These are phyloP conservation scores for Cheracebus regulus DNA, from an alignment of 2,797 vertebrate species.

Conservation along the genomic window DNA sequence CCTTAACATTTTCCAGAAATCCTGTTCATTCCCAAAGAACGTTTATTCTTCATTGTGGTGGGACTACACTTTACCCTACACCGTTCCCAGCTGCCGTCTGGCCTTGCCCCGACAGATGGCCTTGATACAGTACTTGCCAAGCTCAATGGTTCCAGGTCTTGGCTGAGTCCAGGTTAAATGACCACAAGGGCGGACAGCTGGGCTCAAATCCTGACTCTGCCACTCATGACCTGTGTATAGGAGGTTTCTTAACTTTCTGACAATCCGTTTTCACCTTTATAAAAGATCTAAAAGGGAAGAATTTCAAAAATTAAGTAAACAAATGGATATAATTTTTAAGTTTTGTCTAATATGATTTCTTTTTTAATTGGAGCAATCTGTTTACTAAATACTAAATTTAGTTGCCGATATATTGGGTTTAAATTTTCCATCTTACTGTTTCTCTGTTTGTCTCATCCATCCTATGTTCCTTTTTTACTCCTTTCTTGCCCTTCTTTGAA, in stretches of 20 bases:
- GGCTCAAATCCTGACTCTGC: neutral
- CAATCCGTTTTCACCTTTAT: neutral
- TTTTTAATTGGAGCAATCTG: neutral
- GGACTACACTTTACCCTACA: too few relatives aligned
- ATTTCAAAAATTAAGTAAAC: neutral
- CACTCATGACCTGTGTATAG: too few relatives aligned
- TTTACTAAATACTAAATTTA: neutral
- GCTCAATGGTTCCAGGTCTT: neutral
- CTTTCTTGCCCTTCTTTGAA: neutral
- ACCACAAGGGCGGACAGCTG: accelerated
- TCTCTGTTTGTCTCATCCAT: neutral
- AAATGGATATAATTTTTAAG: neutral
- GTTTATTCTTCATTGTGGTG: neutral
- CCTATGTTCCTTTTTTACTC: neutral
- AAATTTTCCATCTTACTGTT: neutral
- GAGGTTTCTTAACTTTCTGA: neutral
- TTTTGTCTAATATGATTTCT: neutral
- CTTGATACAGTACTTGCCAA: neutral
- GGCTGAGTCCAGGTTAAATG: neutral
- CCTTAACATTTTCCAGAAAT: neutral
- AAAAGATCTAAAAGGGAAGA: neutral
- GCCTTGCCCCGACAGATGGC: neutral
- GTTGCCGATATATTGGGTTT: neutral
- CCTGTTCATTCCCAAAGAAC: neutral
- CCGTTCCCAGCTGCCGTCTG: too few relatives aligned